Base-by-base conservation (phyloP, 2,888 invertebrate species). In the Nomada fucata region DNA sequence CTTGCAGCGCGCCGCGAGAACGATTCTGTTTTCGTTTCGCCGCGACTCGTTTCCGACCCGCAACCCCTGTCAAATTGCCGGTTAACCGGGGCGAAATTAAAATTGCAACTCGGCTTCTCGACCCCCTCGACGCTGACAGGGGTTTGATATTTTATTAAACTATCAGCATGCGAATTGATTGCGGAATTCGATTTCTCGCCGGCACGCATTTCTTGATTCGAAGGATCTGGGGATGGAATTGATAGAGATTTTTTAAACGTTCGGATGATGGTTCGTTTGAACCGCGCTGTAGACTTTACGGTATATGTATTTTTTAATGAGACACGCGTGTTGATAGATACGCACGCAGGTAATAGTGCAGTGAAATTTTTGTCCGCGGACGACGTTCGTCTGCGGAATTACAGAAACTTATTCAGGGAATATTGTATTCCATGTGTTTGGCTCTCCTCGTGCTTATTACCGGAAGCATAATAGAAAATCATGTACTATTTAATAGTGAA, bases 61-160 rank as follows among this genome's bases (percentile, higher is more conserved):
- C 53, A 52, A 59, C 53, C 55, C 59, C 52, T 61, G 55, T 60
- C 68, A 65, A 69, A 80, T 75, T 52, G 75, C 36, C 68, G 47
- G 59, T 57, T 50, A 20, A 52, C 2, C 15, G 36, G 18, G 20
- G 13, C 52, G 64, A 65, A 74, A 70, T 80, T 80, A 60, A 65
- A 81, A 81, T 55, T 65, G 69, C 61, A 77, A 42, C 79, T 29
- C 50, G 50, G 42, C 67, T 77, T 65, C 70, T 70, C 63, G 64
- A n/a, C 23, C 44, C 29, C 47, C 13, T 55, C 53, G 13, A 53
- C 53, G 60, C 60, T 53, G 64, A 69, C 53, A 23, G 60, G 60
- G 20, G 42, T 60, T 65, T 57, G 47, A 44, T 69, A 63, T 78
- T 65, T 79, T 65, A 60, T 70, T 69, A 65, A 69, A 47, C 47